Evolutionary conservation across 2,113 vertebrate genomes (phyloP).

Genomic region (Indri indri): DNA sequence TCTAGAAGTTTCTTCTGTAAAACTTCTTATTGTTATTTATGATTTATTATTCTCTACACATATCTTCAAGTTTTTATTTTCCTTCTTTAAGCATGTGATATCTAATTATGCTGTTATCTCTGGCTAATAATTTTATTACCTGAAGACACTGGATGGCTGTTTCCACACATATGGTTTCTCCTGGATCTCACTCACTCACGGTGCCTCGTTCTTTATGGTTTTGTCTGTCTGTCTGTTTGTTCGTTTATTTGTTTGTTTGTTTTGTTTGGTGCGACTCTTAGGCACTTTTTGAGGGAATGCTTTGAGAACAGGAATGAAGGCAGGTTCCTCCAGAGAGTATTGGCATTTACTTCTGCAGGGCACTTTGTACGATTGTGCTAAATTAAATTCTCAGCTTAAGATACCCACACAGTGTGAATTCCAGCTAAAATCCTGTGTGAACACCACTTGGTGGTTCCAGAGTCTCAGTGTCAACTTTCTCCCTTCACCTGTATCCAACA

Average conservation of each 20-base stretch:
- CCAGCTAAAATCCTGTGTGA: not conserved
- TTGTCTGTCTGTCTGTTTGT: not conserved
- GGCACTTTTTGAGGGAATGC: not conserved
- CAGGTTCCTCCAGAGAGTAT: not conserved
- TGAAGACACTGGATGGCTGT: not conserved
- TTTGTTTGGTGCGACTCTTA: not conserved
- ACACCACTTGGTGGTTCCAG: not conserved
- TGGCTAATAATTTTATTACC: not conserved
- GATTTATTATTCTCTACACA: not conserved
- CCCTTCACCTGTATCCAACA: not conserved
- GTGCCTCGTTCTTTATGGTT: not conserved
- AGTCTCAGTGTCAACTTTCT: not conserved
- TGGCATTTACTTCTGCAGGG: not conserved
- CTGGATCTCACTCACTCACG: not conserved
- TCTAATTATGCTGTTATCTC: not conserved
- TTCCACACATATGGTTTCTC: not conserved
- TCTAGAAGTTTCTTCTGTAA: not conserved
- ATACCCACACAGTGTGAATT: not conserved
- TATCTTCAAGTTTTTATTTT: not conserved
- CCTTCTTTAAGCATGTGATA: not conserved
- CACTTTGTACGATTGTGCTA: not conserved
- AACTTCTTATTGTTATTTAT: not conserved
- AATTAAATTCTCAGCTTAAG: slow-evolving; percentile 16
- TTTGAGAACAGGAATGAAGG: not conserved
- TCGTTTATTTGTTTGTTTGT: not conserved